These are phyloP conservation scores for Hylia prasina DNA, from an alignment of 2,113 vertebrate genomes.

Conservation along the genomic window DNA sequence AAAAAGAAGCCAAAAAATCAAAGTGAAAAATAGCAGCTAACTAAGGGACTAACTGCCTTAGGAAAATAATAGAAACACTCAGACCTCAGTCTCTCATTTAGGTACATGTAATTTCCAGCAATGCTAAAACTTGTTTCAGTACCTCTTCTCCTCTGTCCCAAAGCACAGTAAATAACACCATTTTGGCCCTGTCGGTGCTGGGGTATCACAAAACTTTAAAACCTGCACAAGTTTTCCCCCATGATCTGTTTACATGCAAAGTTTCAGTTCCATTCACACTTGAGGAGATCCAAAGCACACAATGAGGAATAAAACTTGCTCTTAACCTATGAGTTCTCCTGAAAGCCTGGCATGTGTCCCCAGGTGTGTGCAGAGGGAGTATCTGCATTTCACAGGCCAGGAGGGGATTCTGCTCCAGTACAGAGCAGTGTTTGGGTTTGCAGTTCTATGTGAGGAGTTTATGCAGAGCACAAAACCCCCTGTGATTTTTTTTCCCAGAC, in stretches of 20 bases:
- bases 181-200: rapidly evolving
- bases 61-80: not conserved
- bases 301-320: not conserved
- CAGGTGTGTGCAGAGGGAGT: not conserved
- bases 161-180: not conserved
- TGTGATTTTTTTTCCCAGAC: not conserved
- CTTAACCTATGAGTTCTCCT: not conserved
- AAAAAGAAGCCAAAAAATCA: not conserved
- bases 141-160: not conserved
- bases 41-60: not conserved
- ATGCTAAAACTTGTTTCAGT: not conserved
- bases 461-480: not conserved
- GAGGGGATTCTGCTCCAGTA: rapidly evolving
- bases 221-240: not conserved
- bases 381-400: not conserved
- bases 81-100: not conserved
- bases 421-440: not conserved
- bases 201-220: not conserved
- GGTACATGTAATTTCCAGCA: not conserved
- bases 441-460: not conserved
- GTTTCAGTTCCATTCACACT: not conserved
- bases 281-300: rapidly evolving
- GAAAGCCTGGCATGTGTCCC: rapidly evolving
- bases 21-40: not conserved
- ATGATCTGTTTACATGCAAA: not conserved